Evolutionary conservation across 1,140 invertebrate species (phyloP).

Genomic region (Sipha flava): DNA sequence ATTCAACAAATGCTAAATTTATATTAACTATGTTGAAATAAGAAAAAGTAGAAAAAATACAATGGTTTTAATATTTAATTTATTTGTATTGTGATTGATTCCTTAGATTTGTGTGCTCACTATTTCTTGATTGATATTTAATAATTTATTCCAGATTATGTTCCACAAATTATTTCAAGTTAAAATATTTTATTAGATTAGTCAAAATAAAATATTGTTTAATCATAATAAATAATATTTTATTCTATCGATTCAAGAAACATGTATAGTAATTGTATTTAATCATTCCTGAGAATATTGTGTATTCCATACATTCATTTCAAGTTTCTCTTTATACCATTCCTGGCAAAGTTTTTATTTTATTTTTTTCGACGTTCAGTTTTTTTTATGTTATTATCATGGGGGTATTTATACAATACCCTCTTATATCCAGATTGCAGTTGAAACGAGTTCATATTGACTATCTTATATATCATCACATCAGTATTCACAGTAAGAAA

Average conservation of each 20-base stretch:
- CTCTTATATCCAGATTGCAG: background rate
- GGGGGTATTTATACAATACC: background rate
- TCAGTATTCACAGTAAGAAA: conserved; percentile 1
- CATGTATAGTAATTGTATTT: background rate
- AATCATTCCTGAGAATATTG: background rate
- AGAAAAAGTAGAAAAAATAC: too few relatives aligned
- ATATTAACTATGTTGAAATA: too few relatives aligned
- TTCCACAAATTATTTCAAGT: too few relatives aligned
- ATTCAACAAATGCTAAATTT: too few relatives aligned
- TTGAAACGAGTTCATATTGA: conserved; percentile 16
- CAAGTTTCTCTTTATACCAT: conserved; percentile 21
- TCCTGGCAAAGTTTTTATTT: background rate
- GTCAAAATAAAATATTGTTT: too few relatives aligned
- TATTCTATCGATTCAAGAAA: background rate
- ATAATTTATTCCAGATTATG: too few relatives aligned
- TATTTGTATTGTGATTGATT: too few relatives aligned
- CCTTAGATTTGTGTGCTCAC: too few relatives aligned
- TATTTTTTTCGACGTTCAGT: background rate
- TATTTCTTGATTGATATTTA: too few relatives aligned
- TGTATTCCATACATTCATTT: background rate
- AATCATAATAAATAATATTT: background rate
- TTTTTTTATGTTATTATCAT: background rate
- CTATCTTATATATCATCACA: background rate
- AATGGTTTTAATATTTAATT: too few relatives aligned
- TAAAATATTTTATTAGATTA: too few relatives aligned